Evolutionary conservation across 2,797 vertebrate genomes (phyloP).

Genomic region (Delichon dasypus): DNA sequence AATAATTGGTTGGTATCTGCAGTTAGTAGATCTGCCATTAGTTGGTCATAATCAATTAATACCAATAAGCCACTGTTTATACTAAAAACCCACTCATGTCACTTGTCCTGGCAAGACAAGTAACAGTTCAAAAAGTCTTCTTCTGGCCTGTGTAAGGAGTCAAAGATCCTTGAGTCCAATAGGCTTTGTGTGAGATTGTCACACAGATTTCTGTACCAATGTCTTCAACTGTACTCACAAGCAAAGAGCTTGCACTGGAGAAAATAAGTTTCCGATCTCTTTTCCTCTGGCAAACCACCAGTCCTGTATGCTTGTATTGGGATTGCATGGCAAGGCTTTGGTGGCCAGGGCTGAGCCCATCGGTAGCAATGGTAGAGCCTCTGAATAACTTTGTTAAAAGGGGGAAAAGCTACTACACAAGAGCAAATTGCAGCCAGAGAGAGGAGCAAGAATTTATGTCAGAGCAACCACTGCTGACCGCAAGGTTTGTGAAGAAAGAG

Average conservation of each 20-base stretch:
- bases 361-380: background rate
- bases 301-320: accelerated
- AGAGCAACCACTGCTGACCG: background rate
- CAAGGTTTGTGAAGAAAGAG: background rate
- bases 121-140: background rate
- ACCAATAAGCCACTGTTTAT: background rate
- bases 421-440: background rate
- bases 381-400: background rate
- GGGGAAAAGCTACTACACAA: background rate
- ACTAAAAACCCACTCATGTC: background rate
- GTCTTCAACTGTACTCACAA: background rate
- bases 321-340: background rate
- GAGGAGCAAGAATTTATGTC: background rate
- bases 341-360: background rate
- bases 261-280: background rate
- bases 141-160: background rate
- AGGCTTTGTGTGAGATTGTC: background rate
- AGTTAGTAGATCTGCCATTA: background rate
- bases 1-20: background rate
- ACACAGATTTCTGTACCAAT: background rate
- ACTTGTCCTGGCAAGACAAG: background rate
- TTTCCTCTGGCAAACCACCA: background rate
- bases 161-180: background rate
- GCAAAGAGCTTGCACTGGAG: background rate
- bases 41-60: background rate